Evolutionary conservation across 2,113 vertebrate genomes (phyloP), one percentile per base, ranked within the genome.

Genomic region (Anoura caudifer): DNA sequence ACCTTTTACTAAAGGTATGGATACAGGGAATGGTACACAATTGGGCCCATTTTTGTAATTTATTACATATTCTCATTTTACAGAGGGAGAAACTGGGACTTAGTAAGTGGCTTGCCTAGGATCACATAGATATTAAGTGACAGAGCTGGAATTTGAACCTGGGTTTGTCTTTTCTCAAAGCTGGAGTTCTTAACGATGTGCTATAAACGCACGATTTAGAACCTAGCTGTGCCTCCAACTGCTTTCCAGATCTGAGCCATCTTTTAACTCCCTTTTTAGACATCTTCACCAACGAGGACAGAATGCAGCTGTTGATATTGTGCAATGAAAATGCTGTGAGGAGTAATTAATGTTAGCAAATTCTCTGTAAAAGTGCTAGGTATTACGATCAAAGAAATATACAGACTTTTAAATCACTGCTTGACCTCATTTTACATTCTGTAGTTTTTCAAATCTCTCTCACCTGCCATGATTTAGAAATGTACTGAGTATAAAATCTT

Each of bases 141-240:
- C 20, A 61, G 19, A 89, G n/a, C 31, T 81, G 50, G 80, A 90
- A 72, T 72, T 67, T 75, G 67, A 81, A 63, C 59, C 43, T 83
- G 38, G 12, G 31, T 63, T 97, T 83, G 67, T 94, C 26, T 90
- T 94, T 95, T 28, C n/a, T 45, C 33, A 67, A n/a, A 88, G 47
- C 28, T 36, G 24, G 45, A 54, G 67, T 26, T 85, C 72, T 91
- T 90, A 80, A 54, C 61, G 17, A 59, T 76, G n/a, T 59, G 24
- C 20, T 59, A 33, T 75, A 89, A 86, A 76, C 22, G 67, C 70
- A 95, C 69, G 87, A 90, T 91, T 95, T 87, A 83, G 63, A 80
- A 87, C 47, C 33, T 8, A 67, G 17, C 31, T 86, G 52, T 75
- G 82, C 59, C 59, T 91, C 77, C 54, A 72, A 36, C 28, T 89